These are phyloP conservation scores for Spodoptera frugiperda DNA, from an alignment of 1,140 invertebrate genomes.

Conservation along the genomic window DNA sequence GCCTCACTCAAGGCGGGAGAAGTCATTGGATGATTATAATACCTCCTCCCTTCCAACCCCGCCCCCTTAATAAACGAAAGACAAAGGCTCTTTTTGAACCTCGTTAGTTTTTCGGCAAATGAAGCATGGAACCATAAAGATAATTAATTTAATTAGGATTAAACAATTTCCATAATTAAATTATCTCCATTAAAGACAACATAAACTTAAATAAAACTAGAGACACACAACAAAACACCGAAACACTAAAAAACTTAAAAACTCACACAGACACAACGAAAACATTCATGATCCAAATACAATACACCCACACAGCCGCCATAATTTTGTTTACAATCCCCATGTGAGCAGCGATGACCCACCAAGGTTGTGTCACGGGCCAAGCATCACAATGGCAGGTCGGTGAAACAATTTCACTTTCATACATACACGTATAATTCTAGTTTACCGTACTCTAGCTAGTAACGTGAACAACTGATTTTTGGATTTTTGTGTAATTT, in stretches of 20 bases:
- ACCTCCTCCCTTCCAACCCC: too few relatives aligned
- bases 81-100: too few relatives aligned
- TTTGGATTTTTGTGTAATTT: background rate
- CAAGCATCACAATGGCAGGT: conserved; percentile 71
- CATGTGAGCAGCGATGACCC: conserved; percentile 45
- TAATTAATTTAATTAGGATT: too few relatives aligned
- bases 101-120: too few relatives aligned
- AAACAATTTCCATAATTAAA: too few relatives aligned
- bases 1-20: too few relatives aligned
- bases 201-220: too few relatives aligned
- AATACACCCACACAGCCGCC: conserved; percentile 36
- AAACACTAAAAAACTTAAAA: background rate
- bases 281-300: background rate
- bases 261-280: background rate
- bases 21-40: too few relatives aligned
- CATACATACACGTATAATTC: conserved; percentile 52
- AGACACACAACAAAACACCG: too few relatives aligned
- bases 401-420: conserved; percentile 73
- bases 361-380: conserved; percentile 59
- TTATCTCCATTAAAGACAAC: too few relatives aligned
- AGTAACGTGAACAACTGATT: background rate
- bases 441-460: conserved; percentile 5
- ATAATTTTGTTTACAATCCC: conserved; percentile 48
- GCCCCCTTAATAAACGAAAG: too few relatives aligned
- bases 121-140: too few relatives aligned